Conservation (phyloP, 2,888 invertebrate genomes). For the Leptinotarsa peninsularis region DNA sequence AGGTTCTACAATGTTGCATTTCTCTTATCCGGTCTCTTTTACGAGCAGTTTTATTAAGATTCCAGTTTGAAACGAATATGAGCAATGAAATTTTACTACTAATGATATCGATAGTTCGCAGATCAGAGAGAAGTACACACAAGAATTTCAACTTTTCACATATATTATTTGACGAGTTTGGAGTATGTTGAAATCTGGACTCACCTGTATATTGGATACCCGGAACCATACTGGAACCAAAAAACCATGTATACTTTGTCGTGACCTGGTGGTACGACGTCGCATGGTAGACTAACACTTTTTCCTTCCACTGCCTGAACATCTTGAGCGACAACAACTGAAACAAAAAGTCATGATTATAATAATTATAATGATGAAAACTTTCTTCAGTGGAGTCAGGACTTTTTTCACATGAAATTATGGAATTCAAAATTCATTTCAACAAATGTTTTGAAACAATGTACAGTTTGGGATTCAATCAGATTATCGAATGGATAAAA, state of each 20-base stretch:
- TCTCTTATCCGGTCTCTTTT: neutral
- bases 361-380: no score
- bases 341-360: slow-evolving; percentile 52
- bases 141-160: neutral
- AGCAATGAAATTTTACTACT: neutral
- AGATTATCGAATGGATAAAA: no score
- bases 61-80: neutral
- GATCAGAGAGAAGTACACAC: no score
- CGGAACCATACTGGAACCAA: slow-evolving; percentile 90
- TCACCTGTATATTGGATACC: slow-evolving; percentile 89
- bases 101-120: neutral
- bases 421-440: no score
- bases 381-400: no score
- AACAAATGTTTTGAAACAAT: no score
- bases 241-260: slow-evolving; percentile 93
- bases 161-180: neutral
- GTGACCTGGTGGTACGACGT: slow-evolving; percentile 83
- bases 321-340: slow-evolving; percentile 79
- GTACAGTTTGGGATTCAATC: no score
- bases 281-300: slow-evolving; percentile 88
- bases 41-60: neutral
- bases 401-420: no score
- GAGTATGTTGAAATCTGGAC: slow-evolving; percentile 47
- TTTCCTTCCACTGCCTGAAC: slow-evolving; percentile 90
- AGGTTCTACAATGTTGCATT: neutral